phyloP scores from a whole-genome alignment of 2,797 vertebrate genomes.

The Etheostoma perlongum region DNA sequence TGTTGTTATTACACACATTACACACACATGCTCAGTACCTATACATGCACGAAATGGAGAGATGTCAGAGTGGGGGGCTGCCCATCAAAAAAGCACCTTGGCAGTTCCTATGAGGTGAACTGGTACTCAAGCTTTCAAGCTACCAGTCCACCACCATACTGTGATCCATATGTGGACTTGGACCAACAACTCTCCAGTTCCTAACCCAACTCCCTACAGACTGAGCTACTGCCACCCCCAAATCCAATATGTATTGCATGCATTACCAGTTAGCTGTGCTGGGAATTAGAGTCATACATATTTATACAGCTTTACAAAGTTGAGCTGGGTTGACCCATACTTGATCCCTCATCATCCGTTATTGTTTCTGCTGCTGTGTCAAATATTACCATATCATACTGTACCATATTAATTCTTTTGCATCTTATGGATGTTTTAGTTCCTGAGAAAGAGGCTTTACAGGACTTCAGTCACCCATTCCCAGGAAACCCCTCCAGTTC shows the following conservation, averaged over 20 bases:
- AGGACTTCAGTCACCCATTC: slow-evolving; percentile 25
- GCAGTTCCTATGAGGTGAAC: too few species aligned
- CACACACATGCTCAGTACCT: too few species aligned
- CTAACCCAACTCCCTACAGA: too few species aligned
- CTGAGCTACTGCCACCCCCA: too few species aligned
- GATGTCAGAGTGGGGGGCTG: too few species aligned
- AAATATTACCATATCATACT: slow-evolving; percentile 4
- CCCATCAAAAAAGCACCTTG: too few species aligned
- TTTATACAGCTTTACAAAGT: slow-evolving; percentile 20
- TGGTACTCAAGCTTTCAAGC: too few species aligned
- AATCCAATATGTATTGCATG: slow-evolving; percentile 2
- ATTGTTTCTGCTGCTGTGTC: slow-evolving; percentile 2
- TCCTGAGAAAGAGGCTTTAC: slow-evolving; percentile 20
- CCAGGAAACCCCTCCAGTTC: slow-evolving; percentile 60
- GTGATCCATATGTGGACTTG: too few species aligned
- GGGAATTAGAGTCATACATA: slow-evolving; percentile 32
- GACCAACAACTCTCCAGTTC: too few species aligned
- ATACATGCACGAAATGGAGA: too few species aligned
- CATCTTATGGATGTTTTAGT: slow-evolving; percentile 10
- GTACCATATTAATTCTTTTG: slow-evolving; percentile 3
- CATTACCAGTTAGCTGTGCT: background rate
- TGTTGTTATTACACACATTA: too few species aligned
- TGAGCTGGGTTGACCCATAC: slow-evolving; percentile 1
- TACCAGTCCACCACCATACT: too few species aligned
- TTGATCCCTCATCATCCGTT: background rate